These are phyloP conservation scores for Sorex maritimensis DNA, from an alignment of 2,797 vertebrate genomes.

Conservation along the genomic window DNA sequence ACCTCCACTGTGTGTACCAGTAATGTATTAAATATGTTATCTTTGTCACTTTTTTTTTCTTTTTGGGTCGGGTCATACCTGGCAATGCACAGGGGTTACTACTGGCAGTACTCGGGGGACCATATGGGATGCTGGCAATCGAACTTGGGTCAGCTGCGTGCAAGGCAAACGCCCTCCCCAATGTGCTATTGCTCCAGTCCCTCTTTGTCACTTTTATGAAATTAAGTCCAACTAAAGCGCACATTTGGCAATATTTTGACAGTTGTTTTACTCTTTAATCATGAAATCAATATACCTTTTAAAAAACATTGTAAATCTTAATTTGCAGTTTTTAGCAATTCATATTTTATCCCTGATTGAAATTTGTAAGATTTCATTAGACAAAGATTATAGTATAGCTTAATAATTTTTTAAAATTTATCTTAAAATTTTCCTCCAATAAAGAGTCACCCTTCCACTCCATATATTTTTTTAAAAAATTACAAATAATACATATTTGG, in stretches of 20 bases:
- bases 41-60: constrained; percentile 10
- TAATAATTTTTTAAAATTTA: not conserved
- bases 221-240: constrained; percentile 5
- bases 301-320: constrained; percentile 42
- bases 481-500: too few species aligned
- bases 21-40: constrained; percentile 8
- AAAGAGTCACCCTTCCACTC: not conserved
- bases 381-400: constrained; percentile 35
- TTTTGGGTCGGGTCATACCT: too few species aligned
- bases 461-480: too few species aligned
- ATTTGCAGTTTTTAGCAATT: constrained; percentile 55
- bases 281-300: constrained; percentile 58
- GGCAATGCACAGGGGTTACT: too few species aligned
- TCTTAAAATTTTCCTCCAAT: constrained; percentile 48
- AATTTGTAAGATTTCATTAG: constrained; percentile 42
- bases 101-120: too few species aligned
- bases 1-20: not conserved
- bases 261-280: constrained; percentile 45
- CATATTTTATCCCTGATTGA: not conserved
- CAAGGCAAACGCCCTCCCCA: too few species aligned
- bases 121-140: too few species aligned
- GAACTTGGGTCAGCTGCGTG: too few species aligned
- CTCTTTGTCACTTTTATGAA: constrained; percentile 52
- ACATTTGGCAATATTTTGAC: not conserved
- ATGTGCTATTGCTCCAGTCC: too few species aligned